Evolutionary conservation across 2,113 vertebrate species (phyloP), one percentile per base, ranked within the genome.

Genomic region (Lethenteron camtschaticum): DNA sequence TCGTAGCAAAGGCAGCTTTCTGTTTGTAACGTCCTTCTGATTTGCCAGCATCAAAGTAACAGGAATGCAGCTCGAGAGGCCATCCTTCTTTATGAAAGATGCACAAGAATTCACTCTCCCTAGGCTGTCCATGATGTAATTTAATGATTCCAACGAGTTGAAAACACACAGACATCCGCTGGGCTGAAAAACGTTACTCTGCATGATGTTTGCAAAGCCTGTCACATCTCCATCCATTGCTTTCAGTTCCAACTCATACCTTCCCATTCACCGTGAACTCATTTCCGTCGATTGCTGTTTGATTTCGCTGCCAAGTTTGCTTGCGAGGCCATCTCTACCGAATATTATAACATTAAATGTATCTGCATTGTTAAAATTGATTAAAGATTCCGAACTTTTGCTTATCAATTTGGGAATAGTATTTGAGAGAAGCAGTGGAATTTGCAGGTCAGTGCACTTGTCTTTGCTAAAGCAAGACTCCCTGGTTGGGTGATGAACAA

Each of bases 401-500:
- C 89, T 89, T 77, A 95, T 91, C 7, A 88, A 80, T 69, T 95
- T 89, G 70, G 90, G 78, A 74, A 95, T 85, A 75, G 89, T 85
- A 78, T 83, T 90, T n/a, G 88, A 85, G 74, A 97, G 82, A 72
- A 97, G 79, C 73, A 95, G 86, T 70, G 96, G 90, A 68, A 96
- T 92, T 82, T 91, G 95, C 80, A 92, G 82, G 75, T 97, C 95
- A 10, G 81, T 88, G 73, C 95, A 99, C 76, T 87, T 86, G 72
- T 87, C 86, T 76, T 88, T 88, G 76, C 92, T 96, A 72, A 96
- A 84, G 78, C 95, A 99, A 2, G 89, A 95, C 83, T 99, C 90
- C 80, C 96, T 96, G 70, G 92, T 96, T 72, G 92, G 89, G 74
- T 96, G 92, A 83, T 99, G 96, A 77, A 96, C 95, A 81, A 97